Evolutionary conservation across 2,888 invertebrate species (phyloP), one percentile per base, ranked within the genome.

Genomic region (Cephus pulcher): DNA sequence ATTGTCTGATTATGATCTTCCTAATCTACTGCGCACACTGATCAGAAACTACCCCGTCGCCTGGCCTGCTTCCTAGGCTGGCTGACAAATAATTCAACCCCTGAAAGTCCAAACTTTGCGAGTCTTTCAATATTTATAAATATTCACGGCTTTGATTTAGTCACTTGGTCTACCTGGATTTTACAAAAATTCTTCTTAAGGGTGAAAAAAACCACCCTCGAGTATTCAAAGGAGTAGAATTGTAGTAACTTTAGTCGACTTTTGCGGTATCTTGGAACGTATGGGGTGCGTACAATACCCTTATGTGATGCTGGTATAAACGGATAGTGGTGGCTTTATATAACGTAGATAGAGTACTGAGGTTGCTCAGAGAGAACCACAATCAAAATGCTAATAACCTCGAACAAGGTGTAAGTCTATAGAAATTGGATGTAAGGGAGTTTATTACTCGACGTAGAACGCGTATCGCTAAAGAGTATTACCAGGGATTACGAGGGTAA

Each of bases 1-100:
- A 91, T 91, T 88, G 90, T 88, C 88, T 90, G 90, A 91, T 90
- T 90, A 91, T 90, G 89, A 91, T 90, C 91, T 90, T 84, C 86
- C 88, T 90, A 91, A 89, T 89, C 88, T 86, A 15, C 33, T 33
- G 33, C 32, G 11, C 56, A 56, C 56, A 56, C 56, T 56, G 56
- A 56, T 56, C 56, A 56, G 56, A 56, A 23, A 56, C 23, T 56
- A 56, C 56, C 56, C 56, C 56, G 23, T 23, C 9, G 56, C 2
- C 56, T 23, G 56, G 23, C 56, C 56, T 56, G 23, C 9, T 56
- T 23, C 56, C 23, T 56, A 56, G 56, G 23, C 2, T 9, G 6
- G 0, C 2, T 23, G 9, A 56, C 23, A 2, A 56, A 56, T 23
- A 56, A 56, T 56, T 56, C 56, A 9, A 56, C 23, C 56, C 6